phyloP scores from a whole-genome alignment of 2,888 invertebrate species.

The Hypomecis atomaria region DNA sequence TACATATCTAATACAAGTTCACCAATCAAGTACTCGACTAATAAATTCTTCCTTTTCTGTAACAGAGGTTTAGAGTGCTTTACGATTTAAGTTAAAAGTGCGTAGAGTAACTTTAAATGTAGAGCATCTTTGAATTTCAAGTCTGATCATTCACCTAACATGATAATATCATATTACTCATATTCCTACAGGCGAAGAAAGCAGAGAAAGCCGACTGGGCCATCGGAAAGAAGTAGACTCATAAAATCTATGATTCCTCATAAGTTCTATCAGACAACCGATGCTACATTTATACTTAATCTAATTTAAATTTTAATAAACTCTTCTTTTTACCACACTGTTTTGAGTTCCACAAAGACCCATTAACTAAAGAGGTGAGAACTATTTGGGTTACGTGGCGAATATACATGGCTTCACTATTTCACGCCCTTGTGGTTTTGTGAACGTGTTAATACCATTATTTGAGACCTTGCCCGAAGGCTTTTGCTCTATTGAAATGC shows the following conservation, averaged over 20 bases:
- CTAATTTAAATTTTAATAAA: constrained; percentile 67
- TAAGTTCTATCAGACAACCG: constrained; percentile 56
- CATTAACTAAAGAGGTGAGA: constrained; percentile 71
- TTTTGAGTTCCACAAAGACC: constrained; percentile 56
- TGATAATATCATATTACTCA: constrained; percentile 53
- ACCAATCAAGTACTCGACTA: neutral
- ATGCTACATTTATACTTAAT: constrained; percentile 66
- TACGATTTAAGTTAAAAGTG: neutral
- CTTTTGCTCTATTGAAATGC: constrained; percentile 53
- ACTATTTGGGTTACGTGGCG: constrained; percentile 60
- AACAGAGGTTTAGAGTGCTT: constrained; percentile 3
- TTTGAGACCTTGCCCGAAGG: constrained; percentile 45
- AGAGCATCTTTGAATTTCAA: neutral
- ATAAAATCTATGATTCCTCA: constrained; percentile 48
- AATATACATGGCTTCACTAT: constrained; percentile 55
- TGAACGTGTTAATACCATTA: constrained; percentile 46
- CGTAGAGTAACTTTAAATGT: neutral
- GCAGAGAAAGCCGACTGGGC: constrained; percentile 90
- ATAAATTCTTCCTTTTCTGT: neutral
- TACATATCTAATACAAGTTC: constrained; percentile 2
- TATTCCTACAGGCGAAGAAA: constrained; percentile 89
- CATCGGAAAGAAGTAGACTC: constrained; percentile 86
- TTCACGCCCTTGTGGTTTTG: constrained; percentile 45
- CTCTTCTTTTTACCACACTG: constrained; percentile 57
- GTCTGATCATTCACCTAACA: constrained; percentile 40